Evolutionary conservation across 2,797 vertebrate genomes (phyloP).

Genomic region (Myotis vivesi): DNA sequence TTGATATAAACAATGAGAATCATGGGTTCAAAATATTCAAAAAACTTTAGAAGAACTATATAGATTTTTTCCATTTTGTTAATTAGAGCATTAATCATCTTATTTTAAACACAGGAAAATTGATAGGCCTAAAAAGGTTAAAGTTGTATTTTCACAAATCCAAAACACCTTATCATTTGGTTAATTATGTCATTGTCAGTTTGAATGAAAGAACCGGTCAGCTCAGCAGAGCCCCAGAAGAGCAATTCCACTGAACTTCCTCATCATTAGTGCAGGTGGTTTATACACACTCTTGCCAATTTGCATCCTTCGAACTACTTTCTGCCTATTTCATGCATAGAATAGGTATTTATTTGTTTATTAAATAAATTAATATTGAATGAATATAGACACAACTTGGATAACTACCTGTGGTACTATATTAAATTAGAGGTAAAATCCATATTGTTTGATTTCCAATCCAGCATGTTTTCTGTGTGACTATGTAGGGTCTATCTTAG

Average conservation of each 20-base stretch:
- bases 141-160: constrained; percentile 16
- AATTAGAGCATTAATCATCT: constrained; percentile 5
- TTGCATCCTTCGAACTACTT: constrained; percentile 30
- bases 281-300: not conserved
- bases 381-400: constrained; percentile 36
- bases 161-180: constrained; percentile 5
- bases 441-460: constrained; percentile 65
- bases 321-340: not conserved
- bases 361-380: constrained; percentile 62
- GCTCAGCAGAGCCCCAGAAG: not conserved
- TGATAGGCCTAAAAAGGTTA: not conserved
- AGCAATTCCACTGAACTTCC: not conserved
- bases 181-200: not conserved
- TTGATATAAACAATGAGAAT: not conserved
- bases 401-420: constrained; percentile 42
- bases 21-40: not conserved
- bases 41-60: not conserved
- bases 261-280: not conserved
- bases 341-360: constrained; percentile 26
- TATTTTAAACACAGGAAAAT: constrained; percentile 22
- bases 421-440: constrained; percentile 64
- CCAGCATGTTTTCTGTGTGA: constrained; percentile 8
- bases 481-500: not conserved
- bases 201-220: constrained; percentile 30
- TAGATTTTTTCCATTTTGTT: not conserved